A percentile compares a stretch with the other conserved stretches of the same genome.
Conservation (phyloP, 1,140 invertebrate genomes). For the Microplitis mediator region DNA sequence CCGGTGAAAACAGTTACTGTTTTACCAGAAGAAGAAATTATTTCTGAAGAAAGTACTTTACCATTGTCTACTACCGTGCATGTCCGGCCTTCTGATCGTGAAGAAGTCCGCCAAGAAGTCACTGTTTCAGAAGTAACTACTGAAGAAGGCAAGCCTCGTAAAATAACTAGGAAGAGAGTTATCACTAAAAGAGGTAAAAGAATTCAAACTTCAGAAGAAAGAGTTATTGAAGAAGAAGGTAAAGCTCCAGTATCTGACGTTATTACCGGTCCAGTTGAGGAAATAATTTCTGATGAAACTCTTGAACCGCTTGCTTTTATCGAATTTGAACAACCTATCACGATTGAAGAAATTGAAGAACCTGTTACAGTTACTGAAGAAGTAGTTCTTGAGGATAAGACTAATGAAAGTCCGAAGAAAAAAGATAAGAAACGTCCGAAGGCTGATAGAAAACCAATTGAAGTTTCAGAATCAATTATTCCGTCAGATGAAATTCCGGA, state of each 20-base stretch:
- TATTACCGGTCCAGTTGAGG: constrained; percentile 29
- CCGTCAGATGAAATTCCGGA: constrained; percentile 29
- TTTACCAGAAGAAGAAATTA: constrained; percentile 23
- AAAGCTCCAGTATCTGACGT: constrained; percentile 42
- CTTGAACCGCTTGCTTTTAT: not conserved
- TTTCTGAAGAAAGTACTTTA: constrained; percentile 27
- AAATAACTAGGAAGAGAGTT: constrained; percentile 35
- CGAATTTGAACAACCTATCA: constrained; percentile 2
- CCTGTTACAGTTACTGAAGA: constrained; percentile 61
- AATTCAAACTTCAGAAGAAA: constrained; percentile 40
- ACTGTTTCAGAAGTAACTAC: constrained; percentile 41
- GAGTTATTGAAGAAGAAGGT: constrained; percentile 46
- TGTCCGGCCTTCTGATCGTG: constrained; percentile 24
- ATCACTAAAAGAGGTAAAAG: constrained; percentile 31
- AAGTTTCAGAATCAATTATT: not conserved
- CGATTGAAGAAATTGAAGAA: constrained; percentile 64
- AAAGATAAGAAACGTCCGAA: constrained; percentile 20
- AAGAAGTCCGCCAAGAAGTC: constrained; percentile 54
- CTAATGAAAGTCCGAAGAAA: constrained; percentile 6
- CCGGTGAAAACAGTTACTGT: constrained; percentile 23
- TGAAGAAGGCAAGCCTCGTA: constrained; percentile 41
- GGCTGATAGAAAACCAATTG: constrained; percentile 16
- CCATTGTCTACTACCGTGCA: constrained; percentile 21
- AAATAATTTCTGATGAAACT: constrained; percentile 14
- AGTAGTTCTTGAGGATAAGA: constrained; percentile 48